Conservation (phyloP, 30 jellyfish, hydroid and myxozoan species). For the Chrysaora quinquecirrha region DNA sequence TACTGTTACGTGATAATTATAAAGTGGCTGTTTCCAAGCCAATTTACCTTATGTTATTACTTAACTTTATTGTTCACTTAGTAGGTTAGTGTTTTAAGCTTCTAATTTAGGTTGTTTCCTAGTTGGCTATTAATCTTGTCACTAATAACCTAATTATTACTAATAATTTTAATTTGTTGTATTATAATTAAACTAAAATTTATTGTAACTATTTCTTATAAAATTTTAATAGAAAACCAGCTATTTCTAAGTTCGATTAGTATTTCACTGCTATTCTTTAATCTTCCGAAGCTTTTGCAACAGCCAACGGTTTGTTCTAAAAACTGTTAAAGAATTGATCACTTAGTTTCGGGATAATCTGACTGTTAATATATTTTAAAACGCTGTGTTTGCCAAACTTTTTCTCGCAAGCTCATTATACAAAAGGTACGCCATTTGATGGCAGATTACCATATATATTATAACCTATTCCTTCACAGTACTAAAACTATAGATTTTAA, state of each 20-base stretch:
- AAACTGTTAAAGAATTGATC: slow-evolving; percentile 40
- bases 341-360: slow-evolving; percentile 58
- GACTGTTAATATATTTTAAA: too few relatives aligned
- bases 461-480: slow-evolving; percentile 39
- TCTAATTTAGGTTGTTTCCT: slow-evolving; percentile 32
- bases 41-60: slow-evolving; percentile 21
- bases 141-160: not conserved
- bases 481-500: slow-evolving; percentile 19
- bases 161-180: not conserved
- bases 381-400: slow-evolving; percentile 2
- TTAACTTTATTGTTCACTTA: not conserved
- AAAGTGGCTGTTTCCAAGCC: slow-evolving; percentile 80
- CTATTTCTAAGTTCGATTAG: slow-evolving; percentile 67
- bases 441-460: not conserved
- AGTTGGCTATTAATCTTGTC: slow-evolving; percentile 30
- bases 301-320: slow-evolving; percentile 42
- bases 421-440: slow-evolving; percentile 47
- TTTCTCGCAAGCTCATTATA: slow-evolving; percentile 55
- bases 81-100: slow-evolving; percentile 1
- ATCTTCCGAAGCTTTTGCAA: slow-evolving; percentile 39
- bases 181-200: too few relatives aligned
- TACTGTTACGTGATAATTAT: slow-evolving; percentile 53
- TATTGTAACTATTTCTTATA: slow-evolving; percentile 5
- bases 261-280: slow-evolving; percentile 48
- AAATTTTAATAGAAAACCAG: slow-evolving; percentile 64